Evolutionary conservation across 1,140 invertebrate species (phyloP).

Genomic region (Bombus fervidus): DNA sequence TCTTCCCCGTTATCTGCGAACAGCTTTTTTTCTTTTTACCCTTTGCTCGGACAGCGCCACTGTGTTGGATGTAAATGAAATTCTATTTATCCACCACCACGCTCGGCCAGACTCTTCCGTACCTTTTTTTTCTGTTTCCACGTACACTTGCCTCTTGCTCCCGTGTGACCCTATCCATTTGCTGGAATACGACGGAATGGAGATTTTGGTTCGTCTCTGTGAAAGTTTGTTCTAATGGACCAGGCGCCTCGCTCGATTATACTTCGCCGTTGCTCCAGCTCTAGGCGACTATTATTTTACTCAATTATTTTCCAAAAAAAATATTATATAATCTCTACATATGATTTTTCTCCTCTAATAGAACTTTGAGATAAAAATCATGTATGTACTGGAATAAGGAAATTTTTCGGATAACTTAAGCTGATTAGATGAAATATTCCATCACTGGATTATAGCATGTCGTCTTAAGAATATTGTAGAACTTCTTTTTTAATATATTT

Average conservation of each 20-base stretch:
- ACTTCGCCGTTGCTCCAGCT: not conserved
- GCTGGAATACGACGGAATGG: not conserved
- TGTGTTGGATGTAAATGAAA: conserved; percentile 46
- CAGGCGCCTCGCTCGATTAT: not conserved
- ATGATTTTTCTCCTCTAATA: not conserved
- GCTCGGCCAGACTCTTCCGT: not conserved
- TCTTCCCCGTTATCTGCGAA: not conserved
- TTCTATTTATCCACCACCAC: conserved; percentile 40
- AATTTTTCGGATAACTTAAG: not conserved
- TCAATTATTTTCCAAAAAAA: not conserved
- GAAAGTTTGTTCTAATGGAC: conserved; percentile 20
- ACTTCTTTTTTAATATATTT: too few relatives aligned
- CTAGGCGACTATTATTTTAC: not conserved
- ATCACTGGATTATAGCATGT: too few relatives aligned
- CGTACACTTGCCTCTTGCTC: not conserved
- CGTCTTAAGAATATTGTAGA: too few relatives aligned
- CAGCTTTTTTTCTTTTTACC: not conserved
- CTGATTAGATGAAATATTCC: too few relatives aligned
- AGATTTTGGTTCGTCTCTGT: not conserved
- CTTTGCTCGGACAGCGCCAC: not conserved
- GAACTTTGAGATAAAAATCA: not conserved
- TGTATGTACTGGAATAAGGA: too few relatives aligned
- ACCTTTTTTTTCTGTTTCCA: not conserved
- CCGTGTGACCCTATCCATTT: not conserved
- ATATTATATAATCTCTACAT: not conserved